A percentile compares a stretch with the other conserved stretches of the same genome.
Evolutionary conservation across 2,888 invertebrate genomes (phyloP).

Genomic region (Amblyjoppa fuscipennis): DNA sequence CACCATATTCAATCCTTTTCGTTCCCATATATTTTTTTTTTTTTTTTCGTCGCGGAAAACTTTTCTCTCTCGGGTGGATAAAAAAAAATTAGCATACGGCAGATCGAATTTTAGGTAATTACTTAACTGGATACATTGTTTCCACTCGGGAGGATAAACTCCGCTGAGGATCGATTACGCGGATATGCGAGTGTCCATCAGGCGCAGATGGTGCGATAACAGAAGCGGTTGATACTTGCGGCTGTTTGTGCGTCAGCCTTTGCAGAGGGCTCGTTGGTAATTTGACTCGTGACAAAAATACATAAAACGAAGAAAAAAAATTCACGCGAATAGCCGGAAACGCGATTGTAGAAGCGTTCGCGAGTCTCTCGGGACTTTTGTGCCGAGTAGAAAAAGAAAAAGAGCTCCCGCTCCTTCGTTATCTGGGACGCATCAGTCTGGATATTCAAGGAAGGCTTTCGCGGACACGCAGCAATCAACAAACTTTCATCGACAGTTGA

Average conservation of each 20-base stretch:
- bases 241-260: background rate
- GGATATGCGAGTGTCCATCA: background rate
- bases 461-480: background rate
- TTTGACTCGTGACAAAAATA: background rate
- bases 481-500: background rate
- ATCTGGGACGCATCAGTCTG: background rate
- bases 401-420: background rate
- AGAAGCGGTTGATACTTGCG: background rate
- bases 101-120: background rate
- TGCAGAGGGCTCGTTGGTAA: background rate
- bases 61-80: background rate
- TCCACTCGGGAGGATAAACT: background rate
- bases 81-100: background rate
- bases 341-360: background rate
- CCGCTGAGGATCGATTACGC: background rate
- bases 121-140: background rate
- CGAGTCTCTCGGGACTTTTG: background rate
- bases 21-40: background rate
- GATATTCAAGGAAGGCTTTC: background rate
- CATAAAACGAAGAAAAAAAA: constrained; percentile 2
- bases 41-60: background rate
- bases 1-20: no score
- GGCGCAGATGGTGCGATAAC: background rate
- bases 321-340: background rate
- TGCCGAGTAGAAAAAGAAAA: background rate